Evolutionary conservation across 2,888 invertebrate genomes (phyloP).

Genomic region (Mythimna lalbum): DNA sequence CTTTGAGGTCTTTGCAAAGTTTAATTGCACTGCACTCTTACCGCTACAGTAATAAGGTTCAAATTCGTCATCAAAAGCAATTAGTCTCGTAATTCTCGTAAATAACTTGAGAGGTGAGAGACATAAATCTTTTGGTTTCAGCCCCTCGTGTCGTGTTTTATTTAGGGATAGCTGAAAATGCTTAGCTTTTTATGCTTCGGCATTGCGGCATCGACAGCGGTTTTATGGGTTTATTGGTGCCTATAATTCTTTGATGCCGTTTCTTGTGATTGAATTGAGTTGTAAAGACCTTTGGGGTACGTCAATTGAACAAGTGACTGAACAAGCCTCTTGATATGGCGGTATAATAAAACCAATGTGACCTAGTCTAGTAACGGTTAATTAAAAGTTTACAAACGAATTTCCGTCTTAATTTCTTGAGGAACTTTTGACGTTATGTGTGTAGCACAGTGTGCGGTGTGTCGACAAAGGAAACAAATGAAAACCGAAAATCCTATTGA

Average conservation of each 20-base stretch:
- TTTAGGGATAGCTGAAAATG: conserved; percentile 72
- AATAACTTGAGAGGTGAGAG: conserved; percentile 74
- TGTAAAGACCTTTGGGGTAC: conserved; percentile 62
- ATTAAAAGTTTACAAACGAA: conserved; percentile 47
- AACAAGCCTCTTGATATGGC: conserved; percentile 42
- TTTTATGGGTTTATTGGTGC: conserved; percentile 65
- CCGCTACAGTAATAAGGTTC: conserved; percentile 60
- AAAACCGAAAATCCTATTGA: conserved; percentile 20
- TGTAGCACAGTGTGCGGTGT: neutral
- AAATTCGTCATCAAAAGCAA: conserved; percentile 69
- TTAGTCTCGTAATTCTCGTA: conserved; percentile 70
- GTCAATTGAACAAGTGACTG: conserved; percentile 53
- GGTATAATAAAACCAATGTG: conserved; percentile 46
- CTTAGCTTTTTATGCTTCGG: conserved; percentile 66
- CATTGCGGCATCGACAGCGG: conserved; percentile 61
- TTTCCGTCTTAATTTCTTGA: conserved; percentile 17
- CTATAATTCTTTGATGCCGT: conserved; percentile 64
- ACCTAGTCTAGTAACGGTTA: conserved; percentile 42
- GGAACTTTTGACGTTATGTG: conserved; percentile 8
- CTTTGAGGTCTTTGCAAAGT: conserved; percentile 65
- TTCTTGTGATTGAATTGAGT: conserved; percentile 62
- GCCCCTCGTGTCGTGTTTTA: conserved; percentile 67
- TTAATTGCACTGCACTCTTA: conserved; percentile 65
- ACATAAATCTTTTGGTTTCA: conserved; percentile 74
- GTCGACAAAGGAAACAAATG: conserved; percentile 19